Conservation (phyloP, 1,140 invertebrate genomes). For the Chironomus striatipennis region DNA sequence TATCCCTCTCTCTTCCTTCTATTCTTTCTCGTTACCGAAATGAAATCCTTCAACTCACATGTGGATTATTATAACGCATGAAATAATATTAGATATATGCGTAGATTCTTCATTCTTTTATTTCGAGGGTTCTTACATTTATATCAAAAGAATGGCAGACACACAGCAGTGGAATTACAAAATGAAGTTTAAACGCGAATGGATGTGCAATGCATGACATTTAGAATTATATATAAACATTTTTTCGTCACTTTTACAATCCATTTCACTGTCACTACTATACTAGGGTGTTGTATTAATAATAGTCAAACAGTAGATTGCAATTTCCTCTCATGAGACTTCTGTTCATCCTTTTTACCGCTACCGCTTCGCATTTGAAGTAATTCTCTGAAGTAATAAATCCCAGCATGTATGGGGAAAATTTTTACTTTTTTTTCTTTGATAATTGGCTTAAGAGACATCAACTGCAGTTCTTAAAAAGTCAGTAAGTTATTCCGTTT, state of each 20-base stretch:
- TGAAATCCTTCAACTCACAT: slow-evolving; percentile 3
- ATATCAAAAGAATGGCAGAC: background rate
- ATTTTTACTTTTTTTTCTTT: no score
- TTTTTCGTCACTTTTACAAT: background rate
- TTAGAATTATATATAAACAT: background rate
- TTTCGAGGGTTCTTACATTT: background rate
- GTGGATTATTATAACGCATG: background rate
- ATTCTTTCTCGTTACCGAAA: background rate
- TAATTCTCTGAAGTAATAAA: slow-evolving; percentile 1
- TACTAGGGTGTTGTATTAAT: no score
- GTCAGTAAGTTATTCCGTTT: background rate
- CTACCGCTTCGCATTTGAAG: background rate
- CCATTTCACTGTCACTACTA: no score
- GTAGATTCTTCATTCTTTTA: no score
- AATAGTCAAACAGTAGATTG: background rate
- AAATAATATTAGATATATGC: no score
- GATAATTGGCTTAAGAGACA: background rate
- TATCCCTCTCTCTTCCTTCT: no score
- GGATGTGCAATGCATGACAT: background rate
- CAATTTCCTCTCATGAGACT: background rate
- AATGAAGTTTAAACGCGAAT: background rate
- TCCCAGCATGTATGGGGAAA: background rate
- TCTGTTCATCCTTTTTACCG: no score
- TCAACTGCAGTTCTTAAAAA: background rate
- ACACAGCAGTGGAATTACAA: background rate